Evolutionary conservation across 2,888 invertebrate species (phyloP).

Genomic region (Diarsia mendica): DNA sequence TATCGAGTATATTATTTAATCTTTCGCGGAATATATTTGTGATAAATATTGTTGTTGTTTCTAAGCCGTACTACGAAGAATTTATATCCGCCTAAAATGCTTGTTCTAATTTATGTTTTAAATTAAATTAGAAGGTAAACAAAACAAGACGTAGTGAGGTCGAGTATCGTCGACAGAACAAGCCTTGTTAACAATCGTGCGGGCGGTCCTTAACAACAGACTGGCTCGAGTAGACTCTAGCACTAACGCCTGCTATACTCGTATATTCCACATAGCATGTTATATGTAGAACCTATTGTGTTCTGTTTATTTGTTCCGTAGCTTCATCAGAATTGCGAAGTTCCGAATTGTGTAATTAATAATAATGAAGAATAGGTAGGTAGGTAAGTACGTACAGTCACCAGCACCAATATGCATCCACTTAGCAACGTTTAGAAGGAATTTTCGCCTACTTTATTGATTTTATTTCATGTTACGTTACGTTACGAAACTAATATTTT

Average conservation of each 20-base stretch:
- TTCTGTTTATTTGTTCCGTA: constrained; percentile 26
- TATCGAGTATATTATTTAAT: neutral
- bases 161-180: constrained; percentile 66
- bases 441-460: too few relatives aligned
- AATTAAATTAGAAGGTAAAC: constrained; percentile 65
- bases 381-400: neutral
- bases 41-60: neutral
- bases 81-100: neutral
- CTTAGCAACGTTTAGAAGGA: too few relatives aligned
- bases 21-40: neutral
- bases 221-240: constrained; percentile 48
- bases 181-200: constrained; percentile 72
- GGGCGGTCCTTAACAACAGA: constrained; percentile 63
- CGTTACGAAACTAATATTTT: too few relatives aligned
- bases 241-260: constrained; percentile 34
- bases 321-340: constrained; percentile 3
- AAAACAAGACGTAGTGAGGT: constrained; percentile 65
- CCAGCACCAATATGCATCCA: too few relatives aligned
- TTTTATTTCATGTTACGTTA: too few relatives aligned
- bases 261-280: constrained; percentile 27
- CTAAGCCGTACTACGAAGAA: neutral
- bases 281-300: constrained; percentile 23
- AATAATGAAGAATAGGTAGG: neutral
- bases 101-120: constrained; percentile 30
- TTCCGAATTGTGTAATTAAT: constrained; percentile 32